Base-by-base conservation (phyloP, 2,113 vertebrate species). In the Gavialis gangeticus region DNA sequence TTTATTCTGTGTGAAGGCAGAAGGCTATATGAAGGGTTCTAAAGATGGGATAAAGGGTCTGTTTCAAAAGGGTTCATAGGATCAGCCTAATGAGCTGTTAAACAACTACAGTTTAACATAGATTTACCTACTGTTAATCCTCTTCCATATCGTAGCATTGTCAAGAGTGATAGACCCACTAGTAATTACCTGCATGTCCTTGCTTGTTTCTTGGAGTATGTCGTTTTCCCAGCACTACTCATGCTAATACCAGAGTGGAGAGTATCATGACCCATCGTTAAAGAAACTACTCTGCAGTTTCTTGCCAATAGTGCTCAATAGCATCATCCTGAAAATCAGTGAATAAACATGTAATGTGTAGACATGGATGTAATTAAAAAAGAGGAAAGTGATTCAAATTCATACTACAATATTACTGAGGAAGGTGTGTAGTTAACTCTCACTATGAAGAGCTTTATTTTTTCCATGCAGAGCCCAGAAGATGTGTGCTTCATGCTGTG, bases 81-180 rank as follows among this genome's bases (percentile, higher is more conserved):
- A 64, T 95, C 84, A 90, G 80, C 28, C 60, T 90, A 94, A 85
- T 56, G 55, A 0, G 0, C 67, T 71, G 64, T 59, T 92, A 59
- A 91, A 64, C 73, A 85, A 78, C 79, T 80, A 59, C 59, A 90
- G 76, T 92, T 87, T 69, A 90, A 5, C 59, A 25, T 80, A 25
- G 84, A 79, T 88, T 93, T 0, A 1, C 60, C 92, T 94, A 55
- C 78, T 56, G 81, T 83, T 92, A 94, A 95, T 91, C 90, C 80
- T 89, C 84, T 91, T 96, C 90, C 94, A 84, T 84, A 59, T 62
- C 94, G 91, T 81, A 83, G 76, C 86, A 55, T 95, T 94, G 93
- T 88, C 1, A 0, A 24, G 84, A 91, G 46, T 94, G 95, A 92
- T 56, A 82, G 94, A 91, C 82, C 78, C 27, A 58, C 80, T 79